phyloP scores from a whole-genome alignment of 2,888 invertebrate genomes.

The Steromphala cineraria region DNA sequence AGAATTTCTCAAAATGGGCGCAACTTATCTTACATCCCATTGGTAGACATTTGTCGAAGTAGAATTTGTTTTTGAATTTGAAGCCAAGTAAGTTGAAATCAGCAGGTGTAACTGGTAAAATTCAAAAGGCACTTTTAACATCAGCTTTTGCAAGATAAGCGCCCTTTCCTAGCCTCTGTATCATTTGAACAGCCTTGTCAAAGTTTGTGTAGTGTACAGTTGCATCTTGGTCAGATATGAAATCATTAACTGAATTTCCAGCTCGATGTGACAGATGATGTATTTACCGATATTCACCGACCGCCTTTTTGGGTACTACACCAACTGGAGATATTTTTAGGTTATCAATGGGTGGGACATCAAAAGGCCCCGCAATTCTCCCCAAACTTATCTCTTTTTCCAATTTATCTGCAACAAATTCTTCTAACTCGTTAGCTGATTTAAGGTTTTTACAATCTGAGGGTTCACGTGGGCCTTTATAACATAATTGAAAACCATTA shows the following conservation, averaged over 20 bases:
- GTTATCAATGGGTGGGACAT: no score
- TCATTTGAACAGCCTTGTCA: background rate
- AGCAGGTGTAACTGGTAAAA: background rate
- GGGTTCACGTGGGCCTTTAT: no score
- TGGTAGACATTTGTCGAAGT: constrained; percentile 1
- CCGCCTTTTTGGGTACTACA: no score
- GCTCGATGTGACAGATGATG: background rate
- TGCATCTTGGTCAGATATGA: background rate
- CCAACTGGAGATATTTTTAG: no score
- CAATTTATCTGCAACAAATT: no score
- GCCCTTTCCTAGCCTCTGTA: background rate
- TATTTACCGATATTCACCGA: no score
- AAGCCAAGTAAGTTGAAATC: background rate
- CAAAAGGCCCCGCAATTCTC: no score
- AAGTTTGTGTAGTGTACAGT: background rate
- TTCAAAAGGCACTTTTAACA: background rate
- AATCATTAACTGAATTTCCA: background rate
- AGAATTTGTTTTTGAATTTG: background rate
- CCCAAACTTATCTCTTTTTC: no score
- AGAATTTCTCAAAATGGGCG: no score
- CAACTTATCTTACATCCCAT: background rate
- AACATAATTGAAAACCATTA: no score
- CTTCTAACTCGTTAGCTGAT: no score
- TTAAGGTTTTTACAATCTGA: no score
- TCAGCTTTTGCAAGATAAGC: background rate